Base-by-base conservation (phyloP, 2,797 vertebrate genomes). In the Enteromius trimaculatus region DNA sequence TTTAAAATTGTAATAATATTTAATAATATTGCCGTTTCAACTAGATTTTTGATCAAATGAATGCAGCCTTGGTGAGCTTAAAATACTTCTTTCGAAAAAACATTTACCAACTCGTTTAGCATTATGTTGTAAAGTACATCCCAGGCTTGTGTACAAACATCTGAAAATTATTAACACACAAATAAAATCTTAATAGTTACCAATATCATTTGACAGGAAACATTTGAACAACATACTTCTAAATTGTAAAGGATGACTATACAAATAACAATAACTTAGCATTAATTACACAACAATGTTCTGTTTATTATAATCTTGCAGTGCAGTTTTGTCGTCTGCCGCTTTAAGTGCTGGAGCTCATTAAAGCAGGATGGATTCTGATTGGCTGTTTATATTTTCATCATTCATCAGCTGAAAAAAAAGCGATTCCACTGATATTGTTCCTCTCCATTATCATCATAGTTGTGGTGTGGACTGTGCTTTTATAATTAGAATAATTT, bases 101-200 rank as follows among this genome's bases (percentile, higher is more conserved):
- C 2, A 51, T 19, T 2, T 6, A 49, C 16, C 9, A 11, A 42
- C 17, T 11, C n/a, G 26, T 70, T 17, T 14, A 44, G 26, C 16
- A 3, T n/a, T n/a, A n/a, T n/a, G n/a, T n/a, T n/a, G n/a, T n/a
- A n/a, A n/a, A n/a, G n/a, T n/a, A n/a, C n/a, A n/a, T n/a, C n/a
- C n/a, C n/a, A n/a, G n/a, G n/a, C n/a, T 71, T 71, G 16, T 68
- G 65, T 37, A 66, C 34, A 68, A 37, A 68, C 34, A 68, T 64
- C 16, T 29, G 42, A 44, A 44, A 44, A 11, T 44, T 2, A 47
- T 47, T 47, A 47, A 19, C 42, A 49, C 44, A 17, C 16, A 49
- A 6, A 49, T 71, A 2, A 19, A 29, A 4, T 34, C 26, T 1
- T 69, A 44, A 14, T 21, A 42, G 37, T 23, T 44, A 2, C 13